These are phyloP conservation scores for Oegoconia quadripuncta DNA, from an alignment of 2,888 invertebrate species.

Conservation along the genomic window DNA sequence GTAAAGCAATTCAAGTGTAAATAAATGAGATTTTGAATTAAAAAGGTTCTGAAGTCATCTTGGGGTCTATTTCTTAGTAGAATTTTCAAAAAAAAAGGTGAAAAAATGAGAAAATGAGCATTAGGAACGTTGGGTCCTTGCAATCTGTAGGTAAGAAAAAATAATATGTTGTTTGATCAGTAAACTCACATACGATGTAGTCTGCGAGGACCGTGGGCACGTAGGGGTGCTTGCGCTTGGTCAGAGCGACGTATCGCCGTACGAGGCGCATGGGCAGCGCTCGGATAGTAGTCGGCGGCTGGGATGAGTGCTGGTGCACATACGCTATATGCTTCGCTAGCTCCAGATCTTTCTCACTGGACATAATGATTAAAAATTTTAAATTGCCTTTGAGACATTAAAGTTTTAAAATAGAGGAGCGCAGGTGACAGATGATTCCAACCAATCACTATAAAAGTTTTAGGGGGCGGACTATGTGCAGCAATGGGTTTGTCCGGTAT, in stretches of 20 bases:
- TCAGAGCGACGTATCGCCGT: slow-evolving; percentile 94
- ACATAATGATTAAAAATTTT: neutral
- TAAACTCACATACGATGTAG: slow-evolving; percentile 45
- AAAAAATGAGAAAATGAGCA: too few relatives aligned
- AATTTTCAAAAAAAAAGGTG: too few relatives aligned
- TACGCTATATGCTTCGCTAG: slow-evolving; percentile 98
- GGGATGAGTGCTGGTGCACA: slow-evolving; percentile 94
- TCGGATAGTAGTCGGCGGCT: slow-evolving; percentile 88
- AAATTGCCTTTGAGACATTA: neutral
- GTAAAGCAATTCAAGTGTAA: too few relatives aligned
- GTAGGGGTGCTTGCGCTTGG: slow-evolving; percentile 91
- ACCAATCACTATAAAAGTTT: too few relatives aligned
- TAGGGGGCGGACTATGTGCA: too few relatives aligned
- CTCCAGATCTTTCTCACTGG: slow-evolving; percentile 83
- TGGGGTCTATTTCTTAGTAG: too few relatives aligned
- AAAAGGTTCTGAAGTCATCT: too few relatives aligned
- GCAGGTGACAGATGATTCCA: too few relatives aligned
- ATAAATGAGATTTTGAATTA: too few relatives aligned
- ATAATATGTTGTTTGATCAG: slow-evolving; percentile 47
- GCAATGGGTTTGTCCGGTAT: too few relatives aligned
- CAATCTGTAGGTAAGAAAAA: too few relatives aligned
- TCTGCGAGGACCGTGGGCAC: slow-evolving; percentile 80
- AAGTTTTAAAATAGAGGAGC: neutral
- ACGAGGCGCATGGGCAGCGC: slow-evolving; percentile 95
- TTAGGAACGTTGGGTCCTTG: too few relatives aligned